These are phyloP conservation scores for Sinotaia quadrata DNA, from an alignment of 2,888 invertebrate genomes.

Conservation along the genomic window DNA sequence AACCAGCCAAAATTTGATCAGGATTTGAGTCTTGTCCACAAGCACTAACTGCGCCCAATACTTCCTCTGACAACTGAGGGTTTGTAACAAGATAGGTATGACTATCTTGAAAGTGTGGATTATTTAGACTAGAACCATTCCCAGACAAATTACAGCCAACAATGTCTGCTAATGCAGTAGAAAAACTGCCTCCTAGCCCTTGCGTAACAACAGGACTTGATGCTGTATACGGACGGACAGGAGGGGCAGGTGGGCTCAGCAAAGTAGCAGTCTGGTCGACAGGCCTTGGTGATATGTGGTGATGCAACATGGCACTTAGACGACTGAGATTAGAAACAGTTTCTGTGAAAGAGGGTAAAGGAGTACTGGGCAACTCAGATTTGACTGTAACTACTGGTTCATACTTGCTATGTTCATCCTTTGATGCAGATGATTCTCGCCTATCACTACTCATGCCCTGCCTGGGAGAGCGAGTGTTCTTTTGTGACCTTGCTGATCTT, in stretches of 20 bases:
- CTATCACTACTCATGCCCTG: neutral
- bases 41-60: neutral
- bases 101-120: too few relatives aligned
- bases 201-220: neutral
- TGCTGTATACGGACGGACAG: neutral
- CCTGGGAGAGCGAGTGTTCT: neutral
- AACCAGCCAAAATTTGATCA: neutral
- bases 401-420: neutral
- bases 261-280: neutral
- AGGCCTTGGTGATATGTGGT: conserved; percentile 10
- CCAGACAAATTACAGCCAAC: neutral
- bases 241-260: neutral
- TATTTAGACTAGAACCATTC: too few relatives aligned
- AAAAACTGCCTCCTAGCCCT: neutral
- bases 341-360: conserved; percentile 25
- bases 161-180: conserved; percentile 15
- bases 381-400: neutral
- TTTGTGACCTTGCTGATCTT: neutral
- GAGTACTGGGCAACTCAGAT: conserved; percentile 17
- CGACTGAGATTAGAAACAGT: conserved; percentile 22
- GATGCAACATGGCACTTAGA: conserved; percentile 26
- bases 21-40: too few relatives aligned
- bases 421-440: too few relatives aligned
- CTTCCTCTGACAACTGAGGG: neutral
- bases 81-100: too few relatives aligned